phyloP scores from a whole-genome alignment of 2,113 vertebrate species.

The Neolamprologus cancellatus region DNA sequence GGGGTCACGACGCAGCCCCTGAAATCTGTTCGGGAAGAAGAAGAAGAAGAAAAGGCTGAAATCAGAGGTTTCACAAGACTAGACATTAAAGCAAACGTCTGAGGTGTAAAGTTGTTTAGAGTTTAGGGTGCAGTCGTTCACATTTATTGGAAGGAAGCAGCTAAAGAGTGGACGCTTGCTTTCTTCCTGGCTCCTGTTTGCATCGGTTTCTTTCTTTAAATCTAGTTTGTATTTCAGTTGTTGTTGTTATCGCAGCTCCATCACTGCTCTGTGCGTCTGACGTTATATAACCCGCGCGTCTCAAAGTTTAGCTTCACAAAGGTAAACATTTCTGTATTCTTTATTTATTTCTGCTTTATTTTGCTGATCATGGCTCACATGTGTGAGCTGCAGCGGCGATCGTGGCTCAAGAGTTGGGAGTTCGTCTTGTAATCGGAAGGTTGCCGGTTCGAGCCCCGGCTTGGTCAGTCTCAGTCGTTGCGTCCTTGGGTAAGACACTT shows the following conservation, averaged over 20 bases:
- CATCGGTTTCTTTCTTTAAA: background rate
- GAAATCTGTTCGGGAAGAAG: background rate
- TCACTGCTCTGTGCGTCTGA: background rate
- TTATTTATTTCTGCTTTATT: background rate
- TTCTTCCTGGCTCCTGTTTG: background rate
- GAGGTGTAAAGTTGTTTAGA: background rate
- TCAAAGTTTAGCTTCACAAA: background rate
- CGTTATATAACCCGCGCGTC: background rate
- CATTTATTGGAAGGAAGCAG: background rate
- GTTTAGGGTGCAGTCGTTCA: background rate
- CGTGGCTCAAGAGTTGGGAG: background rate
- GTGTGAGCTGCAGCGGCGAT: background rate
- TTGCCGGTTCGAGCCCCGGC: background rate
- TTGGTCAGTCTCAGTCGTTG: accelerated
- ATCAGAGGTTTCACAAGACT: background rate
- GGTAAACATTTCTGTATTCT: background rate
- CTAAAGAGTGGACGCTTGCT: background rate
- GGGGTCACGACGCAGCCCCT: conserved; percentile 39
- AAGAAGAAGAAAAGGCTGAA: background rate
- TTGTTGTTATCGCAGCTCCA: background rate
- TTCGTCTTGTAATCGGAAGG: accelerated
- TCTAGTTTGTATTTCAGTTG: background rate
- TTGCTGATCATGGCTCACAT: background rate
- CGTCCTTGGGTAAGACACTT: accelerated
- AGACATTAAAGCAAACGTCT: accelerated